Evolutionary conservation across 1,140 invertebrate genomes (phyloP).

Genomic region (Nixonia krombeini): DNA sequence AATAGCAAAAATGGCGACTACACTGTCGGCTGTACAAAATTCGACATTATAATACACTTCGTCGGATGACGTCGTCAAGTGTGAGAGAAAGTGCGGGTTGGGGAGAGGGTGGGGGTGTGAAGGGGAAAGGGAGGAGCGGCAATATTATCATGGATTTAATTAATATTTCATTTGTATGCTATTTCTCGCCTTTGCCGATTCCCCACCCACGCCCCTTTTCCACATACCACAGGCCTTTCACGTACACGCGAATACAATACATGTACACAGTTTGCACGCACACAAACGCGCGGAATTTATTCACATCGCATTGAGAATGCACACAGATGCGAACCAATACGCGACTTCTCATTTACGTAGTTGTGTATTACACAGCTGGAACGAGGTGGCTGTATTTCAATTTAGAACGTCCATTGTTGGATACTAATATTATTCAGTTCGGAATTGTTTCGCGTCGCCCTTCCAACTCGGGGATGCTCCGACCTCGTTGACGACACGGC

Average conservation of each 20-base stretch:
- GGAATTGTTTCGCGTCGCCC: conserved; percentile 67
- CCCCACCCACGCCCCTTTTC: not conserved
- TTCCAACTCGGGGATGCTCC: conserved; percentile 45
- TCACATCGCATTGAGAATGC: conserved; percentile 26
- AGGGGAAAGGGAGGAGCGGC: conserved; percentile 11
- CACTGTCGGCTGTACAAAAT: too few species aligned
- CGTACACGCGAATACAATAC: conserved; percentile 23
- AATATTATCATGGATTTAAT: conserved; percentile 61
- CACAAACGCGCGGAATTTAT: conserved; percentile 11
- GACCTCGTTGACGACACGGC: conserved; percentile 42
- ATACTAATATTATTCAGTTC: conserved; percentile 70
- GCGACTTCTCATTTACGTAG: conserved; percentile 33
- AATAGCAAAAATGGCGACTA: too few species aligned
- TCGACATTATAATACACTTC: too few species aligned
- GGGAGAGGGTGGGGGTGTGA: not conserved
- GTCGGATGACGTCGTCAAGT: too few species aligned
- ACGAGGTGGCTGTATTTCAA: conserved; percentile 64
- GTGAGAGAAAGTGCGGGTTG: not conserved
- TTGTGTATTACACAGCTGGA: conserved; percentile 42
- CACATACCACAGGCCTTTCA: conserved; percentile 3
- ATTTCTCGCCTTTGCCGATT: conserved; percentile 43
- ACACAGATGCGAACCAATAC: conserved; percentile 42
- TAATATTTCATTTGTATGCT: conserved; percentile 64
- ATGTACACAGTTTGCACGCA: conserved; percentile 27
- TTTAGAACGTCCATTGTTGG: conserved; percentile 68